Evolutionary conservation across 1,140 invertebrate genomes (phyloP).

Genomic region (Diuraphis noxia): DNA sequence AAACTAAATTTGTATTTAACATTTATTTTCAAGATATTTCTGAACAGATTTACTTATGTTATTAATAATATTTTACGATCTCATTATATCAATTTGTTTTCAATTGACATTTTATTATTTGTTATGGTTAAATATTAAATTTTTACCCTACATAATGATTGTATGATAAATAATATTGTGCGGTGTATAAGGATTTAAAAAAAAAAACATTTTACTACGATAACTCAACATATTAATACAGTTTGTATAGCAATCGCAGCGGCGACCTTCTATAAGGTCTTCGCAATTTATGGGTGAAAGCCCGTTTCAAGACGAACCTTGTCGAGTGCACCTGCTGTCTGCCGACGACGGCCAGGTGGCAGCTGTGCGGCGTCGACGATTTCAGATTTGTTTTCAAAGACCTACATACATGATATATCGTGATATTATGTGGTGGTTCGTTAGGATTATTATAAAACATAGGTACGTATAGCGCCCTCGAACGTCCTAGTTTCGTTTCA

Average conservation of each 20-base stretch:
- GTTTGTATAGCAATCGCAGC: background rate
- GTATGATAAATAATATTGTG: background rate
- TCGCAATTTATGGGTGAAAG: conserved; percentile 17
- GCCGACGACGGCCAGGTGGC: background rate
- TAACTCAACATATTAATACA: background rate
- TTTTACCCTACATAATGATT: background rate
- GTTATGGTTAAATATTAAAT: background rate
- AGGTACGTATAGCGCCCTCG: background rate
- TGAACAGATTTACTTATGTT: background rate
- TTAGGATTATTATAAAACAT: background rate
- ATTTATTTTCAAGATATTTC: background rate
- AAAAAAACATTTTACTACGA: background rate
- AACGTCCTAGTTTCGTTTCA: background rate
- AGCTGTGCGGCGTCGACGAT: background rate
- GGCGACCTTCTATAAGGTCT: background rate
- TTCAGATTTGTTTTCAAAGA: conserved; percentile 15
- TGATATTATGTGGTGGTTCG: background rate
- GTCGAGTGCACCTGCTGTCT: background rate
- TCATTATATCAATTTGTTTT: background rate
- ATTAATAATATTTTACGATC: background rate
- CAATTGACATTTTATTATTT: background rate
- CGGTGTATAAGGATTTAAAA: background rate
- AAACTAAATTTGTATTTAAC: background rate
- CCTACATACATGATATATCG: background rate
- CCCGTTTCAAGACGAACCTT: background rate